These are phyloP conservation scores for Mercenaria mercenaria DNA, from an alignment of 1,140 invertebrate genomes.

Conservation along the genomic window DNA sequence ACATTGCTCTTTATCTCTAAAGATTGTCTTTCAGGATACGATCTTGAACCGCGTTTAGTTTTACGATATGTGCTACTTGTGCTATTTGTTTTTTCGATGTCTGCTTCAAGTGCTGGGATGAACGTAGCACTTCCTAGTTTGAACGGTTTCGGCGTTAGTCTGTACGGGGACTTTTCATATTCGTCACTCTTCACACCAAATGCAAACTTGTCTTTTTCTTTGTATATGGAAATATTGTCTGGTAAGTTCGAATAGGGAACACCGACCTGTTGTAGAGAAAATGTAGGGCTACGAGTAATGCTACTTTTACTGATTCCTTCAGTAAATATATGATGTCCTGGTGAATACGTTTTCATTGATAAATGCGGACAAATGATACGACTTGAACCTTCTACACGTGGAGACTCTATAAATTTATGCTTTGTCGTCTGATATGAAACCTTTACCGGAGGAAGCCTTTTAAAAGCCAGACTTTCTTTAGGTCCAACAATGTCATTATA, in stretches of 20 bases:
- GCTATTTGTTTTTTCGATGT: neutral
- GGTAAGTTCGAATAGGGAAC: conserved; percentile 57
- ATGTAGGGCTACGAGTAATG: conserved; percentile 17
- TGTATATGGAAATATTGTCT: conserved; percentile 53
- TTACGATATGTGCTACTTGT: neutral
- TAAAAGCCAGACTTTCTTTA: conserved; percentile 32
- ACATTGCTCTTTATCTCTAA: conserved; percentile 32
- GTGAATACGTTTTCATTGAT: conserved; percentile 39
- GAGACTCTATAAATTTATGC: conserved; percentile 47
- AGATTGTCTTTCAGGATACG: neutral
- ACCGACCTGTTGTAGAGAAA: conserved; percentile 27
- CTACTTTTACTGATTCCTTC: conserved; percentile 53
- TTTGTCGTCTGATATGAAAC: conserved; percentile 31
- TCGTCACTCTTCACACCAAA: conserved; percentile 48
- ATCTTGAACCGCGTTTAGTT: neutral
- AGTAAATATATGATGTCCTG: conserved; percentile 52
- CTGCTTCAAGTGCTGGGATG: neutral
- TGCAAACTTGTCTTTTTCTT: conserved; percentile 54
- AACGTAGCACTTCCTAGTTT: conserved; percentile 13
- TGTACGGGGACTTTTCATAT: conserved; percentile 47
- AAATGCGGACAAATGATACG: conserved; percentile 30
- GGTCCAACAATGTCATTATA: conserved; percentile 46
- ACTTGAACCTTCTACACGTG: conserved; percentile 3
- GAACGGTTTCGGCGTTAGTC: conserved; percentile 43
- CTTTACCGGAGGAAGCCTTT: conserved; percentile 40